phyloP scores from a whole-genome alignment of 2,888 invertebrate genomes.

The Orthosia gracilis region DNA sequence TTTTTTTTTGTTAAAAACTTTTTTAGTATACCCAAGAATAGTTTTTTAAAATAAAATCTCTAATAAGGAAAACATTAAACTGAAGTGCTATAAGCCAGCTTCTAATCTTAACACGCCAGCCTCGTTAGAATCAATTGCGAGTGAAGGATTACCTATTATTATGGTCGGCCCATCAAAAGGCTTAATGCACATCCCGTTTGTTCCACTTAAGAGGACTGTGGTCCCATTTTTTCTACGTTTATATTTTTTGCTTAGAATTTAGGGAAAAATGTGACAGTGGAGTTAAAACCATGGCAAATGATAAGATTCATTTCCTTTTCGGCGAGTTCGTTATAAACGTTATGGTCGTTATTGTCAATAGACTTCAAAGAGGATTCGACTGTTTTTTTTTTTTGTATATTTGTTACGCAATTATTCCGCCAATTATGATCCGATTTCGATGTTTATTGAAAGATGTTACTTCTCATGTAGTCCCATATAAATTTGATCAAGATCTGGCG shows the following conservation, averaged over 20 bases:
- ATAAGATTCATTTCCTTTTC: neutral
- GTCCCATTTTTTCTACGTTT: neutral
- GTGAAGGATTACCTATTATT: conserved; percentile 33
- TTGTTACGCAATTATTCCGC: too few relatives aligned
- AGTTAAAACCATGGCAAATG: neutral
- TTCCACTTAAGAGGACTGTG: conserved; percentile 1
- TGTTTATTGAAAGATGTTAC: too few relatives aligned
- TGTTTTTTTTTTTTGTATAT: too few relatives aligned
- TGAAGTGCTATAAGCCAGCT: conserved; percentile 12
- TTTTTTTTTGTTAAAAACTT: too few relatives aligned
- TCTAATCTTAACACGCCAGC: neutral
- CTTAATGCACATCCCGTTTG: conserved; percentile 14
- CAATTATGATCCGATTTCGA: too few relatives aligned
- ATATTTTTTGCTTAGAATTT: neutral
- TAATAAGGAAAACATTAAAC: conserved; percentile 25
- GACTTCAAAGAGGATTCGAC: too few relatives aligned
- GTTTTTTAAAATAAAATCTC: neutral
- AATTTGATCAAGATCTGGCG: too few relatives aligned
- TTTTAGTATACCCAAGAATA: too few relatives aligned
- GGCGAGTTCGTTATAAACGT: neutral
- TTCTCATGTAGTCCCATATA: too few relatives aligned
- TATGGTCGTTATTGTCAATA: too few relatives aligned
- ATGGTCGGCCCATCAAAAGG: conserved; percentile 9
- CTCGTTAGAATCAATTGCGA: conserved; percentile 37
- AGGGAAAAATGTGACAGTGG: neutral